Evolutionary conservation across 1,140 invertebrate genomes (phyloP), one percentile per base, ranked within the genome.

Genomic region (Cydia fagiglandana): DNA sequence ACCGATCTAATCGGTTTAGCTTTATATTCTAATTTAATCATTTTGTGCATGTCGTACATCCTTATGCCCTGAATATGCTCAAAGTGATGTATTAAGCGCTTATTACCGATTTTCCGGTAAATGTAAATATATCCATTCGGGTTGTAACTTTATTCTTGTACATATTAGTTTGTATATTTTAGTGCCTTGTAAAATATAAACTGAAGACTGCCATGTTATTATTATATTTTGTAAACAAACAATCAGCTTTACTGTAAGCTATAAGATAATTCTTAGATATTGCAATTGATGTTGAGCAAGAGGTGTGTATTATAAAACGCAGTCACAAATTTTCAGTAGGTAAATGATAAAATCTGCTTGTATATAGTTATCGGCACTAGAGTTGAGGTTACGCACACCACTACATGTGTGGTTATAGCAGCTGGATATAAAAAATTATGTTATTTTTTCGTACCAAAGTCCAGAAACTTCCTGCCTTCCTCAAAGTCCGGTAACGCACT

Each of bases 171-270:
- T 85, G 83, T 88, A 88, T 79, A 85, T 84, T 83, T 79, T 88
- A 89, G 85, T 86, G 84, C 85, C 87, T 91, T 92, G 90, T 92
- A 92, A 78, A 83, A 83, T 88, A 87, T 86, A 81, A 88, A 90
- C 89, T 87, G 87, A 93, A 93, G 93, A 93, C 93, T 93, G 93
- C 92, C 93, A 93, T 93, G 88, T 92, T 91, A 92, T 87, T 90
- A 85, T 87, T 83, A 89, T 87, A 84, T 86, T 87, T 83, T 88
- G 84, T 86, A 81, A 88, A 81, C 90, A 91, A 88, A 81, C 78
- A 87, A 86, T 80, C 86, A 93, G 90, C 90, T 91, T 92, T 91
- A 91, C 87, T 83, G 74, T 91, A 91, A 91, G 89, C 89, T 87
- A 88, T 92, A 91, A 91, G 89, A 75, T 80, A 83, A 83, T 78